Percentiles rank a stretch among this genome's conserved stretches.
Conservation (phyloP, 2,797 vertebrate species). For the Eidolon dupreanum region DNA sequence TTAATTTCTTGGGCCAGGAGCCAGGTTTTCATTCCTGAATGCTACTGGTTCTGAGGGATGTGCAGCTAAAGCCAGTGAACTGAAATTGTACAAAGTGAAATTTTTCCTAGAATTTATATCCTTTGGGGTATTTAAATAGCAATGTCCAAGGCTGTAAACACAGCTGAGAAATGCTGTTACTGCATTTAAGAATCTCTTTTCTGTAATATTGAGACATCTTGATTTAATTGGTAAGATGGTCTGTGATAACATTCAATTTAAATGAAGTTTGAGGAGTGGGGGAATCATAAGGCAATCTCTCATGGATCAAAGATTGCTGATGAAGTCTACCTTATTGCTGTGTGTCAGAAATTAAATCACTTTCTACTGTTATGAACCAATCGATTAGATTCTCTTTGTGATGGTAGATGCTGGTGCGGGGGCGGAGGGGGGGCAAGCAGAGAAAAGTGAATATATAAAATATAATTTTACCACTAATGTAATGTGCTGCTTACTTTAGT, state of each 20-base stretch:
- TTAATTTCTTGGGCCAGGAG: neutral
- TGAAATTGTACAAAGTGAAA: slow-evolving; percentile 71
- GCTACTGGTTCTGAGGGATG: neutral
- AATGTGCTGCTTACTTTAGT: neutral
- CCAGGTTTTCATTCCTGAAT: slow-evolving; percentile 33
- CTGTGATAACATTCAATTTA: slow-evolving; percentile 66
- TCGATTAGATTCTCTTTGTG: slow-evolving; percentile 61
- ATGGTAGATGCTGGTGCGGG: neutral
- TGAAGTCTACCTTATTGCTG: slow-evolving; percentile 50
- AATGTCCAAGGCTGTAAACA: slow-evolving; percentile 72
- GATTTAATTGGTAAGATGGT: slow-evolving; percentile 80
- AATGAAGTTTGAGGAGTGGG: slow-evolving; percentile 74
- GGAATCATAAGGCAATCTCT: slow-evolving; percentile 56
- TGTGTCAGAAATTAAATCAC: slow-evolving; percentile 70
- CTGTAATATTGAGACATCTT: slow-evolving; percentile 77
- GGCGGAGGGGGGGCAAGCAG: neutral
- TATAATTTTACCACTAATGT: slow-evolving; percentile 44
- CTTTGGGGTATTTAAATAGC: slow-evolving; percentile 69
- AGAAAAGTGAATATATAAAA: slow-evolving; percentile 52
- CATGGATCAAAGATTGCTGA: slow-evolving; percentile 48
- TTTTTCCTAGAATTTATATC: slow-evolving; percentile 78
- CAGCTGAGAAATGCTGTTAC: slow-evolving; percentile 60
- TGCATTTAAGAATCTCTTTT: slow-evolving; percentile 77
- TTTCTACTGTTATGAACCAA: slow-evolving; percentile 58
- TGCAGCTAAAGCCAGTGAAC: slow-evolving; percentile 72